Evolutionary conservation across 2,113 vertebrate genomes (phyloP), one percentile per base, ranked within the genome.

Genomic region (Elaphurus davidianus): DNA sequence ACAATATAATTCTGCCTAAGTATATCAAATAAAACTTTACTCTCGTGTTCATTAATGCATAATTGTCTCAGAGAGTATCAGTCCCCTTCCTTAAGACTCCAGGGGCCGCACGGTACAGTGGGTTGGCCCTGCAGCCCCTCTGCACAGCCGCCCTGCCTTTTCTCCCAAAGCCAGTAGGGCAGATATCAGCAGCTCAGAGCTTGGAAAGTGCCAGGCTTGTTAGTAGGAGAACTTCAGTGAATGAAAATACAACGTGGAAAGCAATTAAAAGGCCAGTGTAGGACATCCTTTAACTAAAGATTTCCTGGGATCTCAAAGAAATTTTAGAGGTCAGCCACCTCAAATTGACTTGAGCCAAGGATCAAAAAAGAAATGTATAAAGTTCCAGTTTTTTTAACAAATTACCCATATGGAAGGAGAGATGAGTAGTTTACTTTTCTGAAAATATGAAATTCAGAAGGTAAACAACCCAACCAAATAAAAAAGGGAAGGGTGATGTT

Each of bases 221-320:
- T 85, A 55, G 16, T 40, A 89, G 50, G 59, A 25, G 76, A 87
- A 84, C 12, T 4, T 92, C 36, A 93, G 0, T 95, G 27, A 90
- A 43, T 54, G 8, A 83, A 96, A 81, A 67, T 57, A 74, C 30
- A 64, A 90, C 45, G 14, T 79, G 23, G 16, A 94, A 89, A 71
- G 45, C 64, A 93, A 40, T 93, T 90, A 84, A 87, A 94, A 96
- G 67, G 5, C 15, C 36, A 3, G 0, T 28, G 14, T 54, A 74
- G 28, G 13, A 28, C 19, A 95, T 84, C 91, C 93, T 13, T 84
- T 85, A 74, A 83, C 30, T 36, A 74, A 57, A 92, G 57, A 87
- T 23, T 54, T 82, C 30, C 47, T 82, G 30, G 16, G 28, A 84
- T 28, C 92, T 79, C 45, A 95, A 95, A 98, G n/a, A 28, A 94